Evolutionary conservation across 2,113 vertebrate genomes (phyloP).

Genomic region (Cercocebus atys): DNA sequence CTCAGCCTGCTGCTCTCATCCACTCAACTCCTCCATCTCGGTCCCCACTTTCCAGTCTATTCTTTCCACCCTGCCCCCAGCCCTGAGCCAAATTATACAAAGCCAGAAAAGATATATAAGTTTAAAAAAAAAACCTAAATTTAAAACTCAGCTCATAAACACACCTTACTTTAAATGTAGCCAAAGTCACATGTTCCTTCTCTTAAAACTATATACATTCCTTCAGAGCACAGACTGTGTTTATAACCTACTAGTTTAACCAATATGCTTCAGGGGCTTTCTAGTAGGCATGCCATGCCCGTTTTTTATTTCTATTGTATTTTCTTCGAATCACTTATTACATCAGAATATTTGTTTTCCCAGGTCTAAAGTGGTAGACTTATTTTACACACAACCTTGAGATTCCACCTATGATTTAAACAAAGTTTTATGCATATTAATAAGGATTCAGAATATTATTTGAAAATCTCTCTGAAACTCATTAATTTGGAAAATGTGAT

Average conservation of each 20-base stretch:
- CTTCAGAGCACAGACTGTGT: not conserved
- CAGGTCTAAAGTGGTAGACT: not conserved
- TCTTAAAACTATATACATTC: not conserved
- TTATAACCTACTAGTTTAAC: not conserved
- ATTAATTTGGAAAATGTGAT: conserved; percentile 1
- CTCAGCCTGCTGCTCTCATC: not conserved
- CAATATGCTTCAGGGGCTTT: not conserved
- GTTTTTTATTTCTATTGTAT: not conserved
- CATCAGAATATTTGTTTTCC: not conserved
- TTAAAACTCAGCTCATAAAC: not conserved
- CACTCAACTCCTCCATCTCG: not conserved
- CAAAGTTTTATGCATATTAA: not conserved
- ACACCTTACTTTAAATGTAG: not conserved
- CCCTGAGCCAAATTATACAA: not conserved
- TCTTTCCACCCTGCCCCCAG: not conserved
- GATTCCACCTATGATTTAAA: not conserved
- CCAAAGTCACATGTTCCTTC: not conserved
- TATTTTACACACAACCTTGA: not conserved
- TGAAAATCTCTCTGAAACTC: not conserved
- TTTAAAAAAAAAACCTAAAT: not conserved
- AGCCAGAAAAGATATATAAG: not conserved
- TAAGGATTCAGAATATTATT: not conserved
- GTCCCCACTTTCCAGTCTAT: not conserved
- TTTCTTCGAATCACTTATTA: not conserved
- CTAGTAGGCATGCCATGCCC: not conserved